Evolutionary conservation across 2,797 vertebrate species (phyloP), one percentile per base, ranked within the genome.

Genomic region (Morelia viridis): DNA sequence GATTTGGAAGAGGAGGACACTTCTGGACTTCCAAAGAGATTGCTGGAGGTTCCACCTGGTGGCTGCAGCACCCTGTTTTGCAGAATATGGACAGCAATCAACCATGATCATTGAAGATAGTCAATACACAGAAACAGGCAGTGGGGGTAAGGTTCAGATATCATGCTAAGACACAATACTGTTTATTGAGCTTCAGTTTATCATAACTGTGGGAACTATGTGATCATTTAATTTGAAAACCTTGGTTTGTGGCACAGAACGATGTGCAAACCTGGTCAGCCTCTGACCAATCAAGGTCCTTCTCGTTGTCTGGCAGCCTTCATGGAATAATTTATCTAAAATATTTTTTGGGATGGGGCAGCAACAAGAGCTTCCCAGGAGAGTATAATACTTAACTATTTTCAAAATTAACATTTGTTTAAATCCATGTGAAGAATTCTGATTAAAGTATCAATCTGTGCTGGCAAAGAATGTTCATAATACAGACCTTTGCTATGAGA

Each of bases 11-110:
- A 95, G 91, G 97, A 92, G 11, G 96, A 22, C 31, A 96, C 97
- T 12, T 99, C 98, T 60, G 97, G 95, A 84, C 95, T 97, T 92
- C 98, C 98, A 62, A 99, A 99, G 83, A 99, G 95, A 95, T 98
- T 96, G 95, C 98, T 99, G 15, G 98, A 98, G 89, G 97, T 97
- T 96, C 99, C 99, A 94, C 99, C 99, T 0, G 98, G 99, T 93
- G 99, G 98, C 95, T 98, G 98, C 97, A 99, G 93, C 26, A 98
- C 98, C 96, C 99, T 99, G 31, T 2, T 93, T n/a, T 35, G 65
- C 56, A 95, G 46, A 95, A 88, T 7, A 68, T 19, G 12, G 92
- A 0, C 19, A 93, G 22, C 28, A 24, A 26, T 89, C 46, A 90
- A 93, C 62, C 50, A 83, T 89, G 53, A 85, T 24, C 0, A 89